Conservation (phyloP, 1,140 invertebrate genomes). For the Platorchestia sp. region DNA sequence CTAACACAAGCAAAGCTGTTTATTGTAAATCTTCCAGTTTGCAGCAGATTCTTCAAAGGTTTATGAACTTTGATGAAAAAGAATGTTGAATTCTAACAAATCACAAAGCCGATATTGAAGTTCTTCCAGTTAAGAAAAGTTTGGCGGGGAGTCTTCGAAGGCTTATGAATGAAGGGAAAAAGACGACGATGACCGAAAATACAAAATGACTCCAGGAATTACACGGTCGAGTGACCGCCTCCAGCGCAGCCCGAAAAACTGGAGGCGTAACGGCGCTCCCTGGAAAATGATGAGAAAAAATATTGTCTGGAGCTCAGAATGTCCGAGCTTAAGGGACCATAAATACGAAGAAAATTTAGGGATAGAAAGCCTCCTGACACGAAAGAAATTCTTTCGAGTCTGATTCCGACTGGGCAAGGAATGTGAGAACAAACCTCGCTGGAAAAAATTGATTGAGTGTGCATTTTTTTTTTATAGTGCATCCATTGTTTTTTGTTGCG, state of each 20-base stretch:
- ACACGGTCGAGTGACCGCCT: slow-evolving; percentile 42
- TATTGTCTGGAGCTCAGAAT: not conserved
- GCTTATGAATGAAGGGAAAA: slow-evolving; percentile 39
- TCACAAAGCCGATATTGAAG: not conserved
- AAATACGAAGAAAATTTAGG: not conserved
- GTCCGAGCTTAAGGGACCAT: not conserved
- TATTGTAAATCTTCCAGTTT: too few species aligned
- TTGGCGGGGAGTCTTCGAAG: not conserved
- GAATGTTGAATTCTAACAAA: not conserved
- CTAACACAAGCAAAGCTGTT: too few species aligned
- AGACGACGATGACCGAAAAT: not conserved
- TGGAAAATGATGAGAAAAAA: not conserved
- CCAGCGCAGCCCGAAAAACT: not conserved
- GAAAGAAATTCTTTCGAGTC: not conserved
- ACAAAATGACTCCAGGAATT: slow-evolving; percentile 1
- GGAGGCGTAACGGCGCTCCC: slow-evolving; percentile 15
- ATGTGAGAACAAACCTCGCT: not conserved
- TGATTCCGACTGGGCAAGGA: not conserved
- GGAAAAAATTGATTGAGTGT: not conserved
- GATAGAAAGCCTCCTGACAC: not conserved
- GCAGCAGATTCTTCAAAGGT: too few species aligned
- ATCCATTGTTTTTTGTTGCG: not conserved
- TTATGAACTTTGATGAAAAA: not conserved
- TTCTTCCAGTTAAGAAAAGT: not conserved
- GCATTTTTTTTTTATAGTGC: not conserved